A percentile compares a stretch with the other conserved stretches of the same genome.
These are phyloP conservation scores for Lophura nycthemera DNA, from an alignment of 2,113 vertebrate genomes.

Conservation along the genomic window DNA sequence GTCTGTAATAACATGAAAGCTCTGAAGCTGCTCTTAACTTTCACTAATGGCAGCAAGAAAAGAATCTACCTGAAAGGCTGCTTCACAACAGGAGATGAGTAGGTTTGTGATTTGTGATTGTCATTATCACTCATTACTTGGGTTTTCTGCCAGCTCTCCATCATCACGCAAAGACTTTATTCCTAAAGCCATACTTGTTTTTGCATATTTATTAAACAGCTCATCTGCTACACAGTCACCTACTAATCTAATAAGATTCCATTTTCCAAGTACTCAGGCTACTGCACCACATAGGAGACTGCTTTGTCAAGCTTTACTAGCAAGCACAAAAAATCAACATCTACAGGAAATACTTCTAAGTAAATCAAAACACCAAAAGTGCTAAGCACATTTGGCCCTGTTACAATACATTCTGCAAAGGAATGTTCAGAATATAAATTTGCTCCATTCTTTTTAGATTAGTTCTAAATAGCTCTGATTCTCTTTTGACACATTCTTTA, in stretches of 20 bases:
- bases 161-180: background rate
- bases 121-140: background rate
- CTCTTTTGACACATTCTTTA: background rate
- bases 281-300: background rate
- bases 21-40: background rate
- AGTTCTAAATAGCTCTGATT: background rate
- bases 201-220: background rate
- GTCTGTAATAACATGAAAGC: background rate
- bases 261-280: background rate
- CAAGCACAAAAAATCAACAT: background rate
- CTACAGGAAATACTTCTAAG: background rate
- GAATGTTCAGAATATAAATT: background rate
- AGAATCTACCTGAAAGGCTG: background rate
- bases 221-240: background rate
- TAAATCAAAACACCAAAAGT: background rate
- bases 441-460: background rate
- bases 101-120: background rate
- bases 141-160: background rate
- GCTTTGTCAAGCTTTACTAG: background rate
- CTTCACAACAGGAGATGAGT: background rate
- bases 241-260: background rate
- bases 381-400: fast-evolving
- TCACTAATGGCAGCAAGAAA: background rate
- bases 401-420: background rate
- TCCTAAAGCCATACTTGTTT: background rate